Evolutionary conservation across 2,888 invertebrate species (phyloP).

Genomic region (Metallyticus violacea): DNA sequence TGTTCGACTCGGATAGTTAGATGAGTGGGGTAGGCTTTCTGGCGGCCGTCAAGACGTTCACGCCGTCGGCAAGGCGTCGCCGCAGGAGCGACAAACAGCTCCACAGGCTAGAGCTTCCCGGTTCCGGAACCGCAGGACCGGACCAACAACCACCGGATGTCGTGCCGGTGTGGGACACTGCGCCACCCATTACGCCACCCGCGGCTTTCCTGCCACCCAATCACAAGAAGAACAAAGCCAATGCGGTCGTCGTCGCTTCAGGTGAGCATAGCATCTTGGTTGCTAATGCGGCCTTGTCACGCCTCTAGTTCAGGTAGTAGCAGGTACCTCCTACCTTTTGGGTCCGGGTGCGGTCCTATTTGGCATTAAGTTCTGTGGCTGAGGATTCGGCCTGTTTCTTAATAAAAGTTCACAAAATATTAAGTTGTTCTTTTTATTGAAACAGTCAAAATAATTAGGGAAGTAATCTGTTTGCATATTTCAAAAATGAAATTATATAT

Average conservation of each 20-base stretch:
- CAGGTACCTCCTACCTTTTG: neutral
- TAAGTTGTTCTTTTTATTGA: no score
- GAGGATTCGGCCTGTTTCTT: no score
- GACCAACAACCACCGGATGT: constrained; percentile 47
- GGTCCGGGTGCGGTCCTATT: neutral
- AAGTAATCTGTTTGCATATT: neutral
- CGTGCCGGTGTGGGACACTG: constrained; percentile 57
- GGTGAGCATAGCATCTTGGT: neutral
- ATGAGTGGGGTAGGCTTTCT: constrained; percentile 61
- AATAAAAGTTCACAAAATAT: no score
- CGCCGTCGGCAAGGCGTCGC: constrained; percentile 58
- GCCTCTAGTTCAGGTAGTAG: neutral
- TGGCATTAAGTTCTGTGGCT: no score
- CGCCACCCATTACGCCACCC: constrained; percentile 65
- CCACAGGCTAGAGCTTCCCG: constrained; percentile 44
- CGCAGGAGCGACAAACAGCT: constrained; percentile 62
- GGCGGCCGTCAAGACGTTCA: constrained; percentile 62
- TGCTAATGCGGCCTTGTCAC: neutral
- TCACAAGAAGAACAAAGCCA: constrained; percentile 50
- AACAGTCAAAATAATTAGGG: neutral
- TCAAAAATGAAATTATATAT: neutral
- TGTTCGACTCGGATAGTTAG: no score
- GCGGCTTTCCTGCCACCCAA: constrained; percentile 64
- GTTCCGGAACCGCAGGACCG: constrained; percentile 18
- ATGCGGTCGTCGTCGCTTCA: constrained; percentile 5